Base-by-base conservation (phyloP, 2,888 invertebrate species). In the Bellardia bayeri region DNA sequence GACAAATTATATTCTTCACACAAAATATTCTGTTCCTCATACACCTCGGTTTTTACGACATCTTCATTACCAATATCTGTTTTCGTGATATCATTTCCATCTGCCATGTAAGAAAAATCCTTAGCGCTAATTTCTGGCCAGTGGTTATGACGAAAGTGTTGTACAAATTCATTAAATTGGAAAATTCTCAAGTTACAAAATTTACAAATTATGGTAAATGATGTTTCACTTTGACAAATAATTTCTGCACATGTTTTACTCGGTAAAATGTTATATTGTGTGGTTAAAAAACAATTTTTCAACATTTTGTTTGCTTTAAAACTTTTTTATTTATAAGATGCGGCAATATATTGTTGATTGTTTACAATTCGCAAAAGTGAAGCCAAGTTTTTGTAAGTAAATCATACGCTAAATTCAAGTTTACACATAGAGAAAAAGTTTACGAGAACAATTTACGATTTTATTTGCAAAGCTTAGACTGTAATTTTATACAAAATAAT, bases 181-280 rank as follows among this genome's bases (percentile, higher is more conserved):
- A 86, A 86, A 14, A 83, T 83, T 83, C 83, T 86, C 23, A 86
- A 71, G 14, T 83, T 71, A n/a, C 86, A 86, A 45, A 80, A 49
- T 37, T 75, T 86, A 51, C 86, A 86, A 2, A 56, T 76, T 37
- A 86, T 76, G 40, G 40, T 71, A 71, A 86, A 86, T 4, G 75
- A 54, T 14, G 75, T 71, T 42, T 75, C 68, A 42, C 51, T 79
- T 64, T 83, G 82, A 33, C 71, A 86, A 8, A 83, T 40, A 42
- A 86, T 82, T 80, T 86, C 86, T n/a, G 83, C 86, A 49, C 86
- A 86, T 1, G 64, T 71, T 63, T 81, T 66, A 16, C 23, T 33
- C 33, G 45, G 33, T 4, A 45, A 49, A n/a, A 45, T 16, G 30
- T 82, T 49, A 58, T 75, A 82, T 49, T 86, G 23, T 14, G 71